Conservation (phyloP, 2,888 invertebrate genomes). For the Tipula lateralis region DNA sequence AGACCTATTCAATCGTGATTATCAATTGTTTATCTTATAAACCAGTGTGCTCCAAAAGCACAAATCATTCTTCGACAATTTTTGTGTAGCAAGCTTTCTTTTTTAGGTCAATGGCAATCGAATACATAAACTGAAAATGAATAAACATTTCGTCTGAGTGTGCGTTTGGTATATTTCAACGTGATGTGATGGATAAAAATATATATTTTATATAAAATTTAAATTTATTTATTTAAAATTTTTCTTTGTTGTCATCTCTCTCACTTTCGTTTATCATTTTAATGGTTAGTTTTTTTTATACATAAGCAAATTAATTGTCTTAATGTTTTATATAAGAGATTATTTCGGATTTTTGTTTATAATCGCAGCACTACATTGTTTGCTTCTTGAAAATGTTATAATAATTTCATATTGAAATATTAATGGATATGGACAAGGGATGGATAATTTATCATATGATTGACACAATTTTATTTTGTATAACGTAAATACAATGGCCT, state of each 20-base stretch:
- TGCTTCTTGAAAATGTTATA: background rate
- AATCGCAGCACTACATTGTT: background rate
- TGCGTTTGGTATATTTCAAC: background rate
- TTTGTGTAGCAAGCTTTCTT: conserved; percentile 19
- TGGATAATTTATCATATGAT: background rate
- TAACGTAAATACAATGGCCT: background rate
- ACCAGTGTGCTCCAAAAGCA: background rate
- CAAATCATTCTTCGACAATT: background rate
- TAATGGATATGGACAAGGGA: background rate
- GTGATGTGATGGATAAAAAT: background rate
- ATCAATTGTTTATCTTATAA: too few relatives aligned
- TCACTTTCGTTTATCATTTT: background rate
- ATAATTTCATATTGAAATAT: background rate
- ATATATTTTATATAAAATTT: conserved; percentile 3
- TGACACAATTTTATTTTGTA: background rate
- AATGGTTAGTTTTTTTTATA: background rate
- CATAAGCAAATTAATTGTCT: background rate
- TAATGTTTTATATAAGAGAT: background rate
- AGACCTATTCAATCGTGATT: too few relatives aligned
- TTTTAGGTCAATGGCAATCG: background rate
- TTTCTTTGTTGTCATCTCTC: background rate
- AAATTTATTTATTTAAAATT: background rate
- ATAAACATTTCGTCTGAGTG: too few relatives aligned
- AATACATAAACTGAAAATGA: background rate
- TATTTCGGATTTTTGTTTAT: background rate